Base-by-base conservation (phyloP, 2,888 invertebrate species). In the Hanleya hanleyi region DNA sequence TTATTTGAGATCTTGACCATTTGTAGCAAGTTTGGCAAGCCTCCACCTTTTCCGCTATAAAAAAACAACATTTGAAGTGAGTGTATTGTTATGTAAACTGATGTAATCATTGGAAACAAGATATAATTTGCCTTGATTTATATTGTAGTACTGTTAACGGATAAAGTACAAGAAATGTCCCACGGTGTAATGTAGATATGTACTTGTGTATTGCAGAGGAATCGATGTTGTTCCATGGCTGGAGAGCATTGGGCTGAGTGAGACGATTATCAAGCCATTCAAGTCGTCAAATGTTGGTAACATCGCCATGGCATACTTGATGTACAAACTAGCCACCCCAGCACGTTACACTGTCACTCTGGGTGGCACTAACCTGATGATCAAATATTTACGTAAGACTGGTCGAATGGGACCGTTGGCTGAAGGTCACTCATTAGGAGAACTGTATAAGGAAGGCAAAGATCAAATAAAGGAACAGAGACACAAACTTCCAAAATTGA, bases 301-400 rank as follows among this genome's bases (percentile, higher is more conserved):
- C 90, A 91, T 96, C 88, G 98, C 98, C 9, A 92, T 98, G 47
- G 94, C 97, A 0, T 96, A 97, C 91, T 95, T 97, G 51, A 92
- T 98, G 83, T 99, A 98, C 91, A 99, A 99, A 92, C 92, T 99
- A 81, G 94, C 94, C 36, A 96, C 97, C 9, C 98, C 98, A 2
- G 90, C 95, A 18, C 92, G 98, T 81, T 98, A 98, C 91, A 95
- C 96, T n/a, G 94, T 97, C 0, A 98, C 98, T 66, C 89, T 98
- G 7, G 96, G 95, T 81, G 96, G 96, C 62, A 97, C 97, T 29
- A 97, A 97, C 26, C 90, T 95, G 87, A 94, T 95, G 7, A 97
- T 97, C 73, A 96, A 93, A 84, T 95, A 94, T 86, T 92, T 98
- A 79, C 94, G 94, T 82, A 93, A 93, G 83, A 93, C 94, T 88